A percentile compares a stretch with the other conserved stretches of the same genome.
Evolutionary conservation across 2,797 vertebrate genomes (phyloP).

Genomic region (Rhynchonycteris naso): DNA sequence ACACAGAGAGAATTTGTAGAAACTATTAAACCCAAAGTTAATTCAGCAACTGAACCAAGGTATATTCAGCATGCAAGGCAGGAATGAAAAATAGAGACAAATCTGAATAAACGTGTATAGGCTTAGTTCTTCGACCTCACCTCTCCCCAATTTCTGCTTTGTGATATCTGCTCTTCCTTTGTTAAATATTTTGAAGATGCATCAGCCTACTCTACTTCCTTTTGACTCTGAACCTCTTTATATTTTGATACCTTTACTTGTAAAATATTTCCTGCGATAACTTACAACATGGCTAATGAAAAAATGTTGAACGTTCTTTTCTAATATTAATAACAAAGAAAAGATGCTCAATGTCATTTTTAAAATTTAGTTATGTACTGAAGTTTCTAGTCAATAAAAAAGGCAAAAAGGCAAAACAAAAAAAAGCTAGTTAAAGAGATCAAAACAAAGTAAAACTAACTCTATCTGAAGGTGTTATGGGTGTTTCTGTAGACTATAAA

Average conservation of each 20-base stretch:
- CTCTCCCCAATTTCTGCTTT: background rate
- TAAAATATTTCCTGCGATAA: background rate
- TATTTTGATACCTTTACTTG: background rate
- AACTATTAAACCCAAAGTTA: background rate
- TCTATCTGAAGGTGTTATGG: background rate
- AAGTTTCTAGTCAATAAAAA: background rate
- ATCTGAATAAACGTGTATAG: accelerated
- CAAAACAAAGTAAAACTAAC: background rate
- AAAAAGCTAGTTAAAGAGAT: background rate
- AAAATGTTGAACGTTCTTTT: background rate
- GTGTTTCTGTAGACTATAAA: background rate
- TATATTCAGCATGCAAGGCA: background rate
- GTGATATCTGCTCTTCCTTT: background rate
- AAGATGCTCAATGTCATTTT: background rate
- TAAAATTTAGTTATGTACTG: background rate
- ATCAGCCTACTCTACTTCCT: background rate
- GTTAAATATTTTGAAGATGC: background rate
- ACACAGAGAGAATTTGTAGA: background rate
- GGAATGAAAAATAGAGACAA: background rate
- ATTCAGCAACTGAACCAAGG: background rate
- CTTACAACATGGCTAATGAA: background rate
- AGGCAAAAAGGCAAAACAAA: background rate
- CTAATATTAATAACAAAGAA: background rate
- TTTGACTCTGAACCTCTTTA: background rate
- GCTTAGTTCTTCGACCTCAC: background rate